Evolutionary conservation across 2,113 vertebrate genomes (phyloP).

Genomic region (Vombatus ursinus): DNA sequence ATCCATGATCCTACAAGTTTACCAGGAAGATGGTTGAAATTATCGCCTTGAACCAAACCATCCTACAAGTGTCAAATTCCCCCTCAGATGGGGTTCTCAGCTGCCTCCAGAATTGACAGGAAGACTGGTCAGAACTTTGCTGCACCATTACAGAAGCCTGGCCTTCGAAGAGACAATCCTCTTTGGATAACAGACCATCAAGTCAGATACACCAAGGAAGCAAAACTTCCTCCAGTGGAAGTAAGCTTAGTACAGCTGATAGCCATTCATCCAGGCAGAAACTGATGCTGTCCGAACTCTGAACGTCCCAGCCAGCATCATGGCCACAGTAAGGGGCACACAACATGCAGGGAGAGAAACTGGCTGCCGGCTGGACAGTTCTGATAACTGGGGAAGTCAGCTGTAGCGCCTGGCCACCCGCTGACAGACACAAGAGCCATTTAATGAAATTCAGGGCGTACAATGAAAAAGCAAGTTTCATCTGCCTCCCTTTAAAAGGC

Average conservation of each 20-base stretch:
- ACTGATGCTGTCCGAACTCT: neutral
- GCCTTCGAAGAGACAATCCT: neutral
- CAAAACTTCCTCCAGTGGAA: neutral
- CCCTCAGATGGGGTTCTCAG: constrained; percentile 12
- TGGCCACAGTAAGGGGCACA: neutral
- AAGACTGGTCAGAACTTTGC: neutral
- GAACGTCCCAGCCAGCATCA: neutral
- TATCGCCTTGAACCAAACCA: neutral
- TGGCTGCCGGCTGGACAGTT: constrained; percentile 26
- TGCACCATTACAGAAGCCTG: neutral
- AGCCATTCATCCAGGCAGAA: neutral
- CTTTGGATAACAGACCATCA: neutral
- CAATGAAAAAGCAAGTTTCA: constrained; percentile 72
- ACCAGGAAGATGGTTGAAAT: neutral
- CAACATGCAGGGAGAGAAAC: neutral
- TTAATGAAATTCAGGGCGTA: constrained; percentile 70
- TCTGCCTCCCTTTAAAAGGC: constrained; percentile 64
- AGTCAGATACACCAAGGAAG: neutral
- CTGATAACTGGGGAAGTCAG: constrained; percentile 68
- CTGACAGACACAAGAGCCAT: constrained; percentile 47
- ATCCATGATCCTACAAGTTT: constrained; percentile 3
- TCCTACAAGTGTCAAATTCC: no score
- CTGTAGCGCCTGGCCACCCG: constrained; percentile 56
- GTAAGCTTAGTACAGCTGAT: neutral
- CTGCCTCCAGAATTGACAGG: neutral